Base-by-base conservation (phyloP, 2,888 invertebrate species). In the Chromoteleia sp. region DNA sequence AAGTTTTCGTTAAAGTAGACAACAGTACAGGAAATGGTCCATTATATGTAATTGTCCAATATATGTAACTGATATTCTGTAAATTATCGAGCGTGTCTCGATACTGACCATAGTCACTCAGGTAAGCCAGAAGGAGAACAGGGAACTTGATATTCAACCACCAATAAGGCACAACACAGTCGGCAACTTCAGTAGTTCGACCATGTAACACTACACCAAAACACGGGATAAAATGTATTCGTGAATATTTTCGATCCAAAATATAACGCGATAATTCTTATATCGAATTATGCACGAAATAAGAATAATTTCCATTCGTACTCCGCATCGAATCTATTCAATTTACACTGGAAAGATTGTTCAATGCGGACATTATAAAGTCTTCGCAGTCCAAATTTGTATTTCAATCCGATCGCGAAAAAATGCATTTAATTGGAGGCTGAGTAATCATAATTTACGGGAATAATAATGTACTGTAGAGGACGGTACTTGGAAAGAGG, bases 11-110 rank as follows among this genome's bases (percentile, higher is more conserved):
- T 50, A 14, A 50, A 29, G 1, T 15, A 54, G 45, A 33, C 52
- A 76, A 29, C 45, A 43, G 52, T 43, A 15, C 15, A 29, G 14
- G 17, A 54, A 73, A 76, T 48, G 41, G 65, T 71, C 39, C 39
- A 50, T 61, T 59, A 71, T 65, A 29, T n/a, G 17, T 61, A 73
- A 76, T 48, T 50, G 65, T 71, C 39, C 39, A 50, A 68, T 59
- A 71, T 65, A 65, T 58, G 75, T 65, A 81, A 81, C 71, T 65
- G 81, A 81, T 71, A 75, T 75, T 75, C 52, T 39, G 41, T 43
- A 71, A 81, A 52, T 56, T 71, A 80, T 80, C 45, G 78, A 79
- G 73, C 79, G 73, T 68, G 67, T 61, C 54, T 70, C 68, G 36
- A 74, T 80, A 73, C 54, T 70, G 52, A 75, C 63, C 70, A 65